Percentiles rank a stretch among this genome's conserved stretches.
Conservation (phyloP, 2,888 invertebrate species). For the Parelbella ahira region DNA sequence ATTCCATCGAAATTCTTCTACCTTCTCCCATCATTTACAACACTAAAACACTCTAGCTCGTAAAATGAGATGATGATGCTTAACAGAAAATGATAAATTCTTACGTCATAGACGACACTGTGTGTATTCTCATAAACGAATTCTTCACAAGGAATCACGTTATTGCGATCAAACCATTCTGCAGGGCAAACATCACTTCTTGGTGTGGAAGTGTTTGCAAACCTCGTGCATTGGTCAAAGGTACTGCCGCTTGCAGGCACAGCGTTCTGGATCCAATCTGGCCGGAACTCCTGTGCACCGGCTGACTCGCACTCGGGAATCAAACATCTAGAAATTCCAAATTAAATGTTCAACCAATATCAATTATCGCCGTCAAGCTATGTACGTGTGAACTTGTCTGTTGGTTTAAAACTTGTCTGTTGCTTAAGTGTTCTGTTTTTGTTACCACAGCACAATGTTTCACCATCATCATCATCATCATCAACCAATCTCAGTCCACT, state of each 20-base stretch:
- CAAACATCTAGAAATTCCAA: conserved; percentile 47
- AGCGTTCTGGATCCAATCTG: conserved; percentile 67
- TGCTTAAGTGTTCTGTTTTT: too few relatives aligned
- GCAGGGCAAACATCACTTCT: conserved; percentile 43
- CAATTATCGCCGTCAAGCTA: too few relatives aligned
- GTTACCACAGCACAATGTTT: too few relatives aligned
- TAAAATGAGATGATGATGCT: too few relatives aligned
- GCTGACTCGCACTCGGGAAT: conserved; percentile 51
- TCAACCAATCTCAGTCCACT: too few relatives aligned
- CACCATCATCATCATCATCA: too few relatives aligned
- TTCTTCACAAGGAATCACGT: conserved; percentile 40
- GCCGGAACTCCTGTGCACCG: conserved; percentile 43
- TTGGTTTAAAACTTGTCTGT: too few relatives aligned
- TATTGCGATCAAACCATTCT: conserved; percentile 43
- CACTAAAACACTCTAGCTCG: too few relatives aligned
- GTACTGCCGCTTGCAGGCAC: conserved; percentile 48
- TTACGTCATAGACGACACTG: conserved; percentile 61
- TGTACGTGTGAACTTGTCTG: too few relatives aligned
- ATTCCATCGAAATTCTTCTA: too few relatives aligned
- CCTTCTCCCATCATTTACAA: too few relatives aligned
- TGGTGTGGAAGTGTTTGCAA: conserved; percentile 28
- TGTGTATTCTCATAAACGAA: conserved; percentile 52
- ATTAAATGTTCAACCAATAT: too few relatives aligned
- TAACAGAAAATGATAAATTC: conserved; percentile 31
- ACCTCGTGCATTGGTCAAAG: conserved; percentile 70